Evolutionary conservation across 1,140 invertebrate species (phyloP), one percentile per base, ranked within the genome.

Genomic region (Branchinecta lindahli): DNA sequence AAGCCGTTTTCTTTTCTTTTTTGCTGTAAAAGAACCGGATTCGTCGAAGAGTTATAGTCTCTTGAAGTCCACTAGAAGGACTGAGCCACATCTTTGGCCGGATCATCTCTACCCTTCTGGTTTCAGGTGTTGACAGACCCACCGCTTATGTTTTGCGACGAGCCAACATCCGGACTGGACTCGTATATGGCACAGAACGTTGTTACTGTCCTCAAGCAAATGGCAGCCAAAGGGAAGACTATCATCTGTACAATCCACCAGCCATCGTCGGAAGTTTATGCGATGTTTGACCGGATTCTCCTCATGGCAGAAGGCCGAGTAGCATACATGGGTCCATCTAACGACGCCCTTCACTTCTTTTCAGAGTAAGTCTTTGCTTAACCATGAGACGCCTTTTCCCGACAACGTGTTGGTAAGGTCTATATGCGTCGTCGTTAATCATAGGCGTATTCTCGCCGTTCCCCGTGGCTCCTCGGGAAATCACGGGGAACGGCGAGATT

Each of bases 221-320:
- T 83, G 79, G 88, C 93, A 0, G 79, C 83, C 45, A 88, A 86
- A 76, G 92, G 94, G 7, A 94, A 94, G 78, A 97, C 94, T 0
- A 88, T 98, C 52, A 81, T 98, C 33, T 89, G 88, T 75, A 98
- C 94, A 4, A 94, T 98, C 72, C 95, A 98, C 80, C 95, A 98
- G 78, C 96, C 96, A 0, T 94, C 91, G 0, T 95, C 92, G 0
- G 93, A 97, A 77, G 80, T 97, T 0, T 98, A 91, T 76, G 86
- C 88, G 15, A 84, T 97, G 80, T 98, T 98, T 78, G 91, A 96
- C 77, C 90, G 88, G 75, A 82, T 96, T 46, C 80, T 95, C 0
- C 82, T 96, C 12, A 87, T 98, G 86, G 90, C 94, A 0, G 92
- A 97, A 77, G 96, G 95, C 0, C 81, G 91, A 72, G 87, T 93